These are phyloP conservation scores for Ibycter americanus DNA, from an alignment of 2,797 vertebrate genomes.

Conservation along the genomic window DNA sequence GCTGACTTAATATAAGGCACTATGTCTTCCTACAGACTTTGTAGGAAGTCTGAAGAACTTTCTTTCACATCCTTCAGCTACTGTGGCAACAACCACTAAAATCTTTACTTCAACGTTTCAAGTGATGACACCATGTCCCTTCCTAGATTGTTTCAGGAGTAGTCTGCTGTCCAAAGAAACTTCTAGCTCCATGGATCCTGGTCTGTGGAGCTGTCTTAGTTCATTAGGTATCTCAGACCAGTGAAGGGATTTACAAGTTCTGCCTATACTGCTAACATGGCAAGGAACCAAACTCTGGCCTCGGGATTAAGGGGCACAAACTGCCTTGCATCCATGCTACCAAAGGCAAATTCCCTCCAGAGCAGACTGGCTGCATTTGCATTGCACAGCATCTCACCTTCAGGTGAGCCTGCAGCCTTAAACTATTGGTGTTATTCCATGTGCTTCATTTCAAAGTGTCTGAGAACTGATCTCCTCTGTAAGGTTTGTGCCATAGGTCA, in stretches of 20 bases:
- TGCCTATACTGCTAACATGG: background rate
- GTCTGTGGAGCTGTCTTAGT: background rate
- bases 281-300: background rate
- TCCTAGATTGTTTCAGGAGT: background rate
- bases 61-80: background rate
- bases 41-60: background rate
- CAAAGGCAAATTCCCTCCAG: background rate
- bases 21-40: background rate
- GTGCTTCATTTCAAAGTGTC: background rate
- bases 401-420: background rate
- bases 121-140: background rate
- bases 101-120: background rate
- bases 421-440: background rate
- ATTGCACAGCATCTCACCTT: background rate
- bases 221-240: background rate
- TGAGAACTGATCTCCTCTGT: background rate
- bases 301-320: background rate
- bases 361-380: background rate
- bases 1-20: background rate
- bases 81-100: background rate
- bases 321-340: background rate
- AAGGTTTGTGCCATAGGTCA: background rate
- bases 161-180: background rate
- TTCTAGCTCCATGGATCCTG: background rate
- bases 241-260: background rate